A percentile compares a stretch with the other conserved stretches of the same genome.
These are phyloP conservation scores for Monopterus albus DNA, from an alignment of 2,113 vertebrate species.

Conservation along the genomic window DNA sequence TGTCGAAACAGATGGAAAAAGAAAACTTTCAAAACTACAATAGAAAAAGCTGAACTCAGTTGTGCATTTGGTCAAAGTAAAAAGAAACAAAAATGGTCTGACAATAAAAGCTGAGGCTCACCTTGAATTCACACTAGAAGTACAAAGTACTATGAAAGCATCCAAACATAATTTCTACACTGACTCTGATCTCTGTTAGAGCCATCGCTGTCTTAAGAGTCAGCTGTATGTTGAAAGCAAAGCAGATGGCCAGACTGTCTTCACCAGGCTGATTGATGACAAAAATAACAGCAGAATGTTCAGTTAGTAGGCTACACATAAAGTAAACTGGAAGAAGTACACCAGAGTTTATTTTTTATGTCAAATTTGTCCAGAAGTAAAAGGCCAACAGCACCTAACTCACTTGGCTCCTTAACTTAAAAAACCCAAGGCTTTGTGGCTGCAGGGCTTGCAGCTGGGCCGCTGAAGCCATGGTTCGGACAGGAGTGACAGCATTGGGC, in stretches of 20 bases:
- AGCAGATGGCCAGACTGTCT: constrained; percentile 13
- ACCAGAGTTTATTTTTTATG: not conserved
- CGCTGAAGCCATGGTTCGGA: no score
- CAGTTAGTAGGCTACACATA: not conserved
- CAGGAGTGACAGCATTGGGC: no score
- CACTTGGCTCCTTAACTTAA: not conserved
- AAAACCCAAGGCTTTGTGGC: not conserved
- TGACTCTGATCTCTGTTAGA: constrained; percentile 30
- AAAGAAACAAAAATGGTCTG: not conserved
- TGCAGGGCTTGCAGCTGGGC: not conserved
- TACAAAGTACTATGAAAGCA: constrained; percentile 15
- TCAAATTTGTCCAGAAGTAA: not conserved
- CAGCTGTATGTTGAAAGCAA: constrained; percentile 48
- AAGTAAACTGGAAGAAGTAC: not conserved
- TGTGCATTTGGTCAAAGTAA: not conserved
- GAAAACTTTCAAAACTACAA: not conserved
- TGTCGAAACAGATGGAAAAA: no score
- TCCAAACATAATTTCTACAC: constrained; percentile 13
- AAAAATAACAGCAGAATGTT: constrained; percentile 14
- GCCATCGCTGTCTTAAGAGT: constrained; percentile 30
- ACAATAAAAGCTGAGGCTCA: constrained; percentile 1
- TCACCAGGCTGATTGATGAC: constrained; percentile 22
- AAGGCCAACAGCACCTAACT: not conserved
- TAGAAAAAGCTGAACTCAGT: not conserved
- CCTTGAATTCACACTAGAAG: constrained; percentile 31